Percentiles rank a stretch among this genome's conserved stretches.
Evolutionary conservation across 2,888 invertebrate genomes (phyloP).

Genomic region (Hoplodrina ambigua): DNA sequence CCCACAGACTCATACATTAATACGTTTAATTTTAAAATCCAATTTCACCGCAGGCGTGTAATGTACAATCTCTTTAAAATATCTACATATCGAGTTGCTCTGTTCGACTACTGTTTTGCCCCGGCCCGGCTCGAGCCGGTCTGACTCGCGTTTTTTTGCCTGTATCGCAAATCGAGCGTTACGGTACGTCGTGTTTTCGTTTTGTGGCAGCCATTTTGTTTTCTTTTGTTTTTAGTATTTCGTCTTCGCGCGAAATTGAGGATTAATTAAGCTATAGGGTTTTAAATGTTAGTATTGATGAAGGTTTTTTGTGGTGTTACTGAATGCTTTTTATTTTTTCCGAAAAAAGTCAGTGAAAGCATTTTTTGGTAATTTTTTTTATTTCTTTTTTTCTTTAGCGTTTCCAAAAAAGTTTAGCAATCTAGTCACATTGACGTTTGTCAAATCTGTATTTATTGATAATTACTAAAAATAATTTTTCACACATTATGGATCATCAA

Average conservation of each 20-base stretch:
- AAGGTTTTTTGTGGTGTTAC: neutral
- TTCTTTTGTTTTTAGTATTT: conserved; percentile 64
- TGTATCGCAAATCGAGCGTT: conserved; percentile 80
- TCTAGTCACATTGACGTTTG: too few relatives aligned
- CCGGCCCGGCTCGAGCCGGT: conserved; percentile 67
- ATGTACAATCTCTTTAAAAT: conserved; percentile 78
- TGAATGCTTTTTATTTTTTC: neutral
- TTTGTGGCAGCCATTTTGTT: conserved; percentile 63
- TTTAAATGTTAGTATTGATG: conserved; percentile 39
- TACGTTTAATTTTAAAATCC: conserved; percentile 65
- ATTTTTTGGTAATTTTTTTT: too few relatives aligned
- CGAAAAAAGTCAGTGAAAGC: too few relatives aligned
- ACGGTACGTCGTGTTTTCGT: conserved; percentile 67
- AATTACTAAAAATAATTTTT: too few relatives aligned
- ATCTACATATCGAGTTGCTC: conserved; percentile 83
- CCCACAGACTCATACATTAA: conserved; percentile 44
- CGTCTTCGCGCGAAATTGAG: conserved; percentile 75
- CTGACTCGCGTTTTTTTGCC: conserved; percentile 67
- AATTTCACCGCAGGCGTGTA: conserved; percentile 66
- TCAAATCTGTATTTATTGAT: too few relatives aligned
- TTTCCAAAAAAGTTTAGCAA: too few relatives aligned
- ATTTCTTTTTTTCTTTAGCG: too few relatives aligned
- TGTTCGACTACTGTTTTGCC: conserved; percentile 83
- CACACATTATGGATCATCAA: too few relatives aligned
- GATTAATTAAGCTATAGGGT: conserved; percentile 76